phyloP scores from a whole-genome alignment of 2,888 invertebrate species.

The Lepeophtheirus nordmannii region DNA sequence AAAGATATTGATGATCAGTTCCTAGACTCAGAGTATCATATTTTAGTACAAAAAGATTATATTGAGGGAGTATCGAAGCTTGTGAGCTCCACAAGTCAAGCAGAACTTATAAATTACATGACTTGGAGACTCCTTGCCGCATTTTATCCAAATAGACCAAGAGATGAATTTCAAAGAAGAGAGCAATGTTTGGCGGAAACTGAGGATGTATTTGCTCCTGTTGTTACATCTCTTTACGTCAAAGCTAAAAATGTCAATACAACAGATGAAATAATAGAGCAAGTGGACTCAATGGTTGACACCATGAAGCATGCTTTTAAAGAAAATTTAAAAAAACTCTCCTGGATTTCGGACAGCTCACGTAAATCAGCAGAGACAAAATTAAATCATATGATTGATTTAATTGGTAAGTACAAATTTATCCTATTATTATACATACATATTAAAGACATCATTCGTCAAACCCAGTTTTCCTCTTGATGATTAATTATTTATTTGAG shows the following conservation, averaged over 20 bases:
- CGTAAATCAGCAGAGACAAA: constrained; percentile 14
- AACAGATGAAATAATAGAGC: constrained; percentile 1
- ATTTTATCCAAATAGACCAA: constrained; percentile 13
- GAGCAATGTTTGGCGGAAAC: constrained; percentile 21
- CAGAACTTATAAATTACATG: constrained; percentile 17
- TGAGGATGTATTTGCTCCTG: constrained; percentile 22
- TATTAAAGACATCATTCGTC: no score
- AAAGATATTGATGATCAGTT: background rate
- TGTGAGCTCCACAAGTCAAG: background rate
- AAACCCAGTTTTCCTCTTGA: no score
- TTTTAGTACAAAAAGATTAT: constrained; percentile 14
- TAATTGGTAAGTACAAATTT: constrained; percentile 9
- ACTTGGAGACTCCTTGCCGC: constrained; percentile 17
- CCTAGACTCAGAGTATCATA: background rate
- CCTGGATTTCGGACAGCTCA: constrained; percentile 18
- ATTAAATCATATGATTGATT: constrained; percentile 16
- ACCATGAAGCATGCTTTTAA: constrained; percentile 22
- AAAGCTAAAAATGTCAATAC: constrained; percentile 14
- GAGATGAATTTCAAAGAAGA: background rate
- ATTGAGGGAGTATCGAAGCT: background rate
- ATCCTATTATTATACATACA: no score
- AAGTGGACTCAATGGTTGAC: constrained; percentile 23
- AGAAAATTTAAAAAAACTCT: constrained; percentile 9
- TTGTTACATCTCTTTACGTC: constrained; percentile 21
- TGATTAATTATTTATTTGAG: no score